Evolutionary conservation across 2,113 vertebrate species (phyloP), one percentile per base, ranked within the genome.

Genomic region (Bungarus multicinctus): DNA sequence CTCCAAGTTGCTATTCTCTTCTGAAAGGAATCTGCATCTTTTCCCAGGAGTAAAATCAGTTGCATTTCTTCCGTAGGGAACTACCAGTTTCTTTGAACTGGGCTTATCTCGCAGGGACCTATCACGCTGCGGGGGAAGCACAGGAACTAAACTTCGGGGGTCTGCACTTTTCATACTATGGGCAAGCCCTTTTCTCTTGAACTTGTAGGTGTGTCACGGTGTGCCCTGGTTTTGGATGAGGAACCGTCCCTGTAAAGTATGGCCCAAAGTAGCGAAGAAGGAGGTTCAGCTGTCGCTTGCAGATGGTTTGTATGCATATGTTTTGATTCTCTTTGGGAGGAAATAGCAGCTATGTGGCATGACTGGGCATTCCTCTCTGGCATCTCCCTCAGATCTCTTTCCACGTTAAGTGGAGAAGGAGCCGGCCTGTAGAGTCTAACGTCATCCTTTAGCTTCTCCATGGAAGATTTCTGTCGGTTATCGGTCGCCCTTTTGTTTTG

Each of bases 181-280:
- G 98, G 97, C 97, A 97, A 98, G 98, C 69, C 98, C 97, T 97
- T 98, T 97, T 98, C 97, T 98, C 98, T 98, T 98, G 97, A 98
- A 97, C 98, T 96, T 97, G 95, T 97, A 98, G 98, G 98, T 98
- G 95, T 97, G 96, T 96, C 98, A 96, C 95, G 97, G 97, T 97
- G 98, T 96, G 95, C 53, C 97, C 98, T 97, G 94, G 96, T 96
- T 97, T 97, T 98, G 98, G 96, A 96, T 90, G 97, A 98, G 98
- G 97, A 98, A 97, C 97, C 97, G 97, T 96, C 98, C 97, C 97
- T 98, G 97, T 98, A 98, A 97, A 95, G 97, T 87, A 53, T 87
- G 47, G 18, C n/a, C 34, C 69, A 39, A 81, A 87, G n/a, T 97
- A 97, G 97, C 97, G 97, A 98, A 98, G 98, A 98, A 97, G 97